Evolutionary conservation across 2,797 vertebrate genomes (phyloP).

Genomic region (Peromyscus aztecus): DNA sequence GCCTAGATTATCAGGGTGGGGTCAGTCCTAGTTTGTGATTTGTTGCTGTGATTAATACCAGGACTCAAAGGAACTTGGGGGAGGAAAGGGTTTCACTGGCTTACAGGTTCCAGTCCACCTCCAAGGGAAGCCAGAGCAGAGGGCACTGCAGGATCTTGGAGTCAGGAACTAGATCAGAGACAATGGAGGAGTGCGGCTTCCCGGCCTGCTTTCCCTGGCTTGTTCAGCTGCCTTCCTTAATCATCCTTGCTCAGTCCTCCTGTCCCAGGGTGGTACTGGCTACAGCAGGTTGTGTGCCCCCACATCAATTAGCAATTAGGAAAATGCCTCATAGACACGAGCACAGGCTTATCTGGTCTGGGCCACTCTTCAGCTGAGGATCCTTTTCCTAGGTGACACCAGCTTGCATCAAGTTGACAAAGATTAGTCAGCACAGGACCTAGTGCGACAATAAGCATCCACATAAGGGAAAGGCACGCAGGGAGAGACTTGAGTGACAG

Average conservation of each 20-base stretch:
- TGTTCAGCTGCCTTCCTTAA: background rate
- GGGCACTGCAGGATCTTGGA: background rate
- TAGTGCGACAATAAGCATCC: background rate
- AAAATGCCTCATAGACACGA: background rate
- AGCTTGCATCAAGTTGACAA: background rate
- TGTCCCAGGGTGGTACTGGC: background rate
- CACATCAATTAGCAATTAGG: background rate
- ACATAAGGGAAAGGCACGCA: background rate
- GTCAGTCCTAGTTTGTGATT: background rate
- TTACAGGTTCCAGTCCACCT: background rate
- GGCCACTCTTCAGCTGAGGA: background rate
- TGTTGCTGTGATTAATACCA: background rate
- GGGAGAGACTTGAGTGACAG: background rate
- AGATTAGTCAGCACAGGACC: background rate
- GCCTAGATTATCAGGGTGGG: background rate
- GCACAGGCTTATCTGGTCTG: background rate
- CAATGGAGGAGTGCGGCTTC: background rate
- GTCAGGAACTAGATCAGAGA: background rate
- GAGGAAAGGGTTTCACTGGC: background rate
- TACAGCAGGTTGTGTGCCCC: background rate
- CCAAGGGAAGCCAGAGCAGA: background rate
- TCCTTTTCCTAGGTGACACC: background rate
- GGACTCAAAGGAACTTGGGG: background rate
- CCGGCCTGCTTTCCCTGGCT: background rate
- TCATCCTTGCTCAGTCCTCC: background rate